Percentiles rank a stretch among this genome's conserved stretches.
Evolutionary conservation across 2,888 invertebrate genomes (phyloP).

Genomic region (Netelia virgata): DNA sequence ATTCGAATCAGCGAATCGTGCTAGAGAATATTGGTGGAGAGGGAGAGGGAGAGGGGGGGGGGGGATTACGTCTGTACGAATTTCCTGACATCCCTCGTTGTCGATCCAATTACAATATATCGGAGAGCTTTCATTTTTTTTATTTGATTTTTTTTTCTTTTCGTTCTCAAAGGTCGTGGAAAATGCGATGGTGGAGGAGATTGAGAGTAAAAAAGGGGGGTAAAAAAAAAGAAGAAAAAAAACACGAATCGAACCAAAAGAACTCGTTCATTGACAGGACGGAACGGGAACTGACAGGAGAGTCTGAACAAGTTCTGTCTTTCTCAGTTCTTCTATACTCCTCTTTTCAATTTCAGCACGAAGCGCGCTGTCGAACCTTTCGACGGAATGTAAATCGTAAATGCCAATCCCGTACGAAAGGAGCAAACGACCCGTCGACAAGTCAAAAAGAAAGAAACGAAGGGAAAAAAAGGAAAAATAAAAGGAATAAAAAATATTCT

Average conservation of each 20-base stretch:
- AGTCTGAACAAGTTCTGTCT: neutral
- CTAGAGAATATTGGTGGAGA: neutral
- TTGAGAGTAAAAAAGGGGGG: neutral
- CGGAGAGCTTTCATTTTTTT: neutral
- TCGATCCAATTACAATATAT: constrained; percentile 42
- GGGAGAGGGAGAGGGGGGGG: neutral
- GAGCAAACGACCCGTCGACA: constrained; percentile 1
- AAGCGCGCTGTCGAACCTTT: neutral
- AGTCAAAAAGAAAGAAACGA: too few species aligned
- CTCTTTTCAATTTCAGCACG: constrained; percentile 6
- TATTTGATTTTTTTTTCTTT: neutral
- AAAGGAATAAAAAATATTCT: neutral
- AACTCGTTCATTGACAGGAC: neutral
- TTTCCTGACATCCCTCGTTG: constrained; percentile 27
- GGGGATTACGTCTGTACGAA: constrained; percentile 14
- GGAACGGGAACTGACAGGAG: constrained; percentile 23
- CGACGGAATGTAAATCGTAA: constrained; percentile 20
- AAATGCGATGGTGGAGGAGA: constrained; percentile 14
- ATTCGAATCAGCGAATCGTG: constrained; percentile 49
- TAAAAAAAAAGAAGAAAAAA: too few species aligned
- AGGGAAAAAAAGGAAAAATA: neutral
- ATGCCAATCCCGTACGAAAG: constrained; percentile 3
- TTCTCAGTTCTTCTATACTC: constrained; percentile 4
- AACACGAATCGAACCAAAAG: too few species aligned
- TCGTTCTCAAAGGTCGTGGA: constrained; percentile 13